Conservation (phyloP, 2,888 invertebrate species). For the Smittia aterrima region DNA sequence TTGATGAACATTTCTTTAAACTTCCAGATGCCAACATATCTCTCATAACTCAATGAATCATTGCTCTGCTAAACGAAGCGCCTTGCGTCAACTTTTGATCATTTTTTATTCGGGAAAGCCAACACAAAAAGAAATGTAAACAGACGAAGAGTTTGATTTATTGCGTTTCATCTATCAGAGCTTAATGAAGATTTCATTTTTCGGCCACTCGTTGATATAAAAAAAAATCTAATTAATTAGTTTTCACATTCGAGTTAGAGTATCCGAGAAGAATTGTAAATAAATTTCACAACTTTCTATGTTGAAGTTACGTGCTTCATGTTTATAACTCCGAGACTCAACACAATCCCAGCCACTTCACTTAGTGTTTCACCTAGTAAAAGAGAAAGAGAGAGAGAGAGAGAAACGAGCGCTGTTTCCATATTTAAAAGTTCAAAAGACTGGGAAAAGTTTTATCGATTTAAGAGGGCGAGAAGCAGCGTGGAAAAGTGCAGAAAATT, state of each 20-base stretch:
- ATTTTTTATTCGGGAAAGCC: too few relatives aligned
- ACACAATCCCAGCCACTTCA: background rate
- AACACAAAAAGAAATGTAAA: background rate
- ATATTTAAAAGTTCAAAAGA: background rate
- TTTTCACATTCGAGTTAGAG: background rate
- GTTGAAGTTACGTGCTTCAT: conserved; percentile 6
- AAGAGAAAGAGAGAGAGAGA: too few relatives aligned
- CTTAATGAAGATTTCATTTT: conserved; percentile 1
- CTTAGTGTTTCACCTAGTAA: background rate
- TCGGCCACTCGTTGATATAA: background rate
- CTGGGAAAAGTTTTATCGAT: conserved; percentile 11
- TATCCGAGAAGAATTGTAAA: conserved; percentile 13
- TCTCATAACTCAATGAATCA: too few relatives aligned
- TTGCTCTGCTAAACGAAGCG: too few relatives aligned
- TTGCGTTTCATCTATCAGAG: background rate
- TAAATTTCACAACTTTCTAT: background rate
- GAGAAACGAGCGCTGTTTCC: background rate
- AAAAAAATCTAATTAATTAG: conserved; percentile 28
- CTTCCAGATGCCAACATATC: too few relatives aligned
- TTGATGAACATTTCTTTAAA: too few relatives aligned
- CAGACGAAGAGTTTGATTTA: background rate
- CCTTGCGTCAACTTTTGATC: too few relatives aligned
- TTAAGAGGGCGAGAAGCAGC: background rate
- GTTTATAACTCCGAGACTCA: conserved; percentile 4
- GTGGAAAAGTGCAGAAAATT: too few relatives aligned